Base-by-base conservation (phyloP, 2,113 vertebrate species). In the Entomyzon cyanotis region DNA sequence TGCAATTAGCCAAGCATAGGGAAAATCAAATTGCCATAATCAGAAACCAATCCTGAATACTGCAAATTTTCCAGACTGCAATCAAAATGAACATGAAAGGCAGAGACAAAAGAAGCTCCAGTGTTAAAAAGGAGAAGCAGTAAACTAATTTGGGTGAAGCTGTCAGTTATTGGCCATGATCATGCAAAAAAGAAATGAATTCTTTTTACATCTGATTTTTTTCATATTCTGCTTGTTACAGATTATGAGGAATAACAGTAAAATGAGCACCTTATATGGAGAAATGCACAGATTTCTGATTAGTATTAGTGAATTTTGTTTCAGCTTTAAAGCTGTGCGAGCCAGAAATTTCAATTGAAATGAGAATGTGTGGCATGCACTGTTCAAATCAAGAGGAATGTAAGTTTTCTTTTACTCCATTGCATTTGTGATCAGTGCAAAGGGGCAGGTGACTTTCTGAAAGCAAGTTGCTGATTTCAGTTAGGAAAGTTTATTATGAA, bases 11-110 rank as follows among this genome's bases (percentile, higher is more conserved):
- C 39, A 89, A 93, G 50, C 60, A 50, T 1, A 67, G 27, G 35
- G 33, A 93, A 93, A 90, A 91, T 78, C 49, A 88, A 90, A 96
- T 83, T 84, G 35, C 39, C 52, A 25, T 86, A 80, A 93, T 84
- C 71, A 87, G 86, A 93, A 90, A 73, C 33, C 13, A 87, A 81
- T 70, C 31, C 30, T 55, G 44, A 84, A 88, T 81, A 35, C 63
- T 77, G 35, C 42, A 68, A 68, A 76, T 35, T 44, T 92, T 89
- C 58, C 83, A 63, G 71, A 53, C 12, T 76, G 71, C 44, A 78
- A 73, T 82, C 55, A 81, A 86, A 94, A 84, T 31, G 28, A 86
- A 70, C 5, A 2, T 63, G n/a, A 86, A 87, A 24, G 20, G 23
- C 16, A 86, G 52, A 90, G 47, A 78, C 25, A 81, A 73, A 76